Base-by-base conservation (phyloP, 2,113 vertebrate genomes). In the Thamnophis sirtalis region DNA sequence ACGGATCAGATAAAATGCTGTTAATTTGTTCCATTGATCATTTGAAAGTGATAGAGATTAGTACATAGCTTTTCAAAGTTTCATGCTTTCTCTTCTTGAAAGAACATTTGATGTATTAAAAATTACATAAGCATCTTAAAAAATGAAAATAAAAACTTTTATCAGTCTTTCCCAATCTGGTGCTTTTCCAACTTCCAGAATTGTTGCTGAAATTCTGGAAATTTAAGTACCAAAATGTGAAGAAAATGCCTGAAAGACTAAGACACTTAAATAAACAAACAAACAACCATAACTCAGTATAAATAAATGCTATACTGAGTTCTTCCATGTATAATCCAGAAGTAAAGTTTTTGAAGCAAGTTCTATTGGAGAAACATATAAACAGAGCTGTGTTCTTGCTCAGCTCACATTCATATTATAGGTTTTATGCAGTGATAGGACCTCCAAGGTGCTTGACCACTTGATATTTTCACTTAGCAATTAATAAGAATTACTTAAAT, bases 11-110 rank as follows among this genome's bases (percentile, higher is more conserved):
- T 73, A 49, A 92, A 33, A 88, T 94, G 43, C 93, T 48, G 6
- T 38, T 51, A 84, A 6, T 91, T 94, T 2, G 95, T 95, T 91
- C 13, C 60, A 94, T 93, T 92, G 95, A 93, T 96, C 48, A 33
- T 94, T 53, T 88, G 10, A 91, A 89, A 91, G 54, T 93, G 89
- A 94, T 86, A 85, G 0, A 94, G 95, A 92, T 89, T 88, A 90
- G 91, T 53, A 90, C 33, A 93, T 21, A 91, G 55, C 7, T 19
- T 51, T n/a, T 94, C 7, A 60, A 92, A 33, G 55, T 89, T 63
- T n/a, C 86, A 60, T 3, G 63, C 73, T n/a, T 92, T 93, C 33
- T 9, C 86, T 89, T 92, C 55, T 91, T 50, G 55, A 96, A 95
- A 92, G 13, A 93, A 90, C 53, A 43, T 89, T 90, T 60, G 92